These are phyloP conservation scores for Australoheros scitulus DNA, from an alignment of 2,113 vertebrate genomes.

Conservation along the genomic window DNA sequence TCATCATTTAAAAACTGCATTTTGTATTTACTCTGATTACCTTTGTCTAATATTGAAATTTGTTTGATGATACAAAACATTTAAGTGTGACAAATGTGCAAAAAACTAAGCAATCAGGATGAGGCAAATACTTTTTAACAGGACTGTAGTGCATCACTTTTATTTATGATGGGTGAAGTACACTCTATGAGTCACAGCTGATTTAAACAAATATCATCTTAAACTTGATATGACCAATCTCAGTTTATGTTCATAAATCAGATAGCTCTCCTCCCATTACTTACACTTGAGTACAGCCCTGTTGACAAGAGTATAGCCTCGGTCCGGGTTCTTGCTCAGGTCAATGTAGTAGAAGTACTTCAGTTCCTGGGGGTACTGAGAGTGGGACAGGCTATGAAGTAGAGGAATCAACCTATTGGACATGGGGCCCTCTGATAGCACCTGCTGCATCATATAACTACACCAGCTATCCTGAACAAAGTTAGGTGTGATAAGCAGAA, in stretches of 20 bases:
- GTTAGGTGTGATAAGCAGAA: slow-evolving; percentile 83
- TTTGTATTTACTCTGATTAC: background rate
- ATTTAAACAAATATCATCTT: background rate
- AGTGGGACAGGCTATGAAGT: slow-evolving; percentile 74
- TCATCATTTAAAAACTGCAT: background rate
- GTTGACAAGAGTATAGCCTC: slow-evolving; percentile 79
- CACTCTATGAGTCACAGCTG: background rate
- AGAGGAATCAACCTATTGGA: slow-evolving; percentile 86
- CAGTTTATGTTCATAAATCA: background rate
- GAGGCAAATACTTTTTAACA: background rate
- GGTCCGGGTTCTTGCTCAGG: slow-evolving; percentile 64
- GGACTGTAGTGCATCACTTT: background rate
- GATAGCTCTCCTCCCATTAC: slow-evolving; percentile 41
- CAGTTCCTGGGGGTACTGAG: slow-evolving; percentile 85
- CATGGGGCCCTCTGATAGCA: slow-evolving; percentile 80
- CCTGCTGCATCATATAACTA: slow-evolving; percentile 90
- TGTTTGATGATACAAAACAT: background rate
- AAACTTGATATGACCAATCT: background rate
- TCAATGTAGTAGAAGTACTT: slow-evolving; percentile 83
- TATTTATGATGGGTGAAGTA: background rate
- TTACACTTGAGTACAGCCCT: slow-evolving; percentile 83
- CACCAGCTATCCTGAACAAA: slow-evolving; percentile 89
- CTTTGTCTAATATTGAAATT: background rate
- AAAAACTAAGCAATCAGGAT: background rate
- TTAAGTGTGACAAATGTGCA: background rate